Evolutionary conservation across 2,113 vertebrate genomes (phyloP).

Genomic region (Silurus asotus): DNA sequence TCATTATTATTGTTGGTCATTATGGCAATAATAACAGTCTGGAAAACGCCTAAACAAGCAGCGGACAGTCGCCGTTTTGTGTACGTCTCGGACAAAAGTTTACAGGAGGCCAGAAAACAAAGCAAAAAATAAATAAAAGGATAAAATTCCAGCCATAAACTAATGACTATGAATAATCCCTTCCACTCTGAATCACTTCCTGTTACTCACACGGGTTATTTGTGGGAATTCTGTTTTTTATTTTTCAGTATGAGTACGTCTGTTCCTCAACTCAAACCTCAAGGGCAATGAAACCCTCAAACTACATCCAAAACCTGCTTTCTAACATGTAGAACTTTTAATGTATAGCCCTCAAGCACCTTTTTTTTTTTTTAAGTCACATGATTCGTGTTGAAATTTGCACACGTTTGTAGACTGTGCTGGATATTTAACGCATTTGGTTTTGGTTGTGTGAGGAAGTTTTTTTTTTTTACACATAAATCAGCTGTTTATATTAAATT

Average conservation of each 20-base stretch:
- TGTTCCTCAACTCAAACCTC: background rate
- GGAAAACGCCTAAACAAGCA: conserved; percentile 69
- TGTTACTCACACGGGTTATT: conserved; percentile 65
- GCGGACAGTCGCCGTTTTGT: conserved; percentile 71
- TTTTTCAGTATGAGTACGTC: too few relatives aligned
- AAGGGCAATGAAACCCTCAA: background rate
- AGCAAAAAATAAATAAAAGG: conserved; percentile 64
- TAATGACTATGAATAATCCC: conserved; percentile 65
- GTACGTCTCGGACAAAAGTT: conserved; percentile 73
- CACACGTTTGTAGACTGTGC: background rate
- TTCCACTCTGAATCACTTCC: conserved; percentile 69
- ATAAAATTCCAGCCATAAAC: conserved; percentile 66
- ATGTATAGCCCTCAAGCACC: too few relatives aligned
- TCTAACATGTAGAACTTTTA: too few relatives aligned
- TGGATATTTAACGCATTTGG: background rate
- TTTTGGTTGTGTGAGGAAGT: background rate
- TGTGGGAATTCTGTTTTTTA: conserved; percentile 60
- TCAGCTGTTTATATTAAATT: background rate
- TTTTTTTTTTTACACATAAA: background rate
- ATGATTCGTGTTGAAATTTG: background rate
- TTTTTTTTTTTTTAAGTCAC: background rate
- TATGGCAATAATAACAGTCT: conserved; percentile 71
- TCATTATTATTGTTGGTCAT: conserved; percentile 67
- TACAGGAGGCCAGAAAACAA: conserved; percentile 71
- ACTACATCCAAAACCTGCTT: background rate